Conservation (phyloP, 1,140 invertebrate species). For the Drosophila ironensis region DNA sequence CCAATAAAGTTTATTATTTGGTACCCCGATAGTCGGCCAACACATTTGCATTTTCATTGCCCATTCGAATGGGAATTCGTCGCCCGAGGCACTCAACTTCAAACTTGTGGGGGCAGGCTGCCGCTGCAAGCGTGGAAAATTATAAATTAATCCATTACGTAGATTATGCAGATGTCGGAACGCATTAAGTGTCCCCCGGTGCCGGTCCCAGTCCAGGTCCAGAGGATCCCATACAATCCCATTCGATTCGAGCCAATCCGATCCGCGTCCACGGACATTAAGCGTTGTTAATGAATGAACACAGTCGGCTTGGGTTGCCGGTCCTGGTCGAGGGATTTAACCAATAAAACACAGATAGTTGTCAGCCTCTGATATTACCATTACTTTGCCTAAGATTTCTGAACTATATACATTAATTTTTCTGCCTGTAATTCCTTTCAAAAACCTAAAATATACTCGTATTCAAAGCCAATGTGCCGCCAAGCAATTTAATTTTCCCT, state of each 20-base stretch:
- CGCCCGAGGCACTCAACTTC: constrained; percentile 26
- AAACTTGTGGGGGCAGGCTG: constrained; percentile 43
- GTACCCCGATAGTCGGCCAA: too few species aligned
- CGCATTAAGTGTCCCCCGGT: constrained; percentile 51
- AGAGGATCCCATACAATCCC: neutral
- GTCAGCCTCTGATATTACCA: too few species aligned
- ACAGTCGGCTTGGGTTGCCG: neutral
- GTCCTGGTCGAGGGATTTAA: too few species aligned
- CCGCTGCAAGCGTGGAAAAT: constrained; percentile 43
- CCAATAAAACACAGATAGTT: too few species aligned
- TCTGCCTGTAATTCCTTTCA: constrained; percentile 13
- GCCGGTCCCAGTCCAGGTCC: neutral
- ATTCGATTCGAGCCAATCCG: neutral
- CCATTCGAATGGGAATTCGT: too few species aligned
- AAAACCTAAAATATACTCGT: neutral
- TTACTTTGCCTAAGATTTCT: too few species aligned
- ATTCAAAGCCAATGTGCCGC: constrained; percentile 31
- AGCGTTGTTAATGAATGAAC: constrained; percentile 52
- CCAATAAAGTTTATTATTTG: too few species aligned
- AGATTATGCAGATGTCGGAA: constrained; percentile 68
- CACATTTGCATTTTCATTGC: constrained; percentile 1
- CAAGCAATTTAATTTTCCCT: constrained; percentile 20
- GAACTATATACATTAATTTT: neutral
- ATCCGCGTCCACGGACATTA: constrained; percentile 23
- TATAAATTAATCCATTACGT: constrained; percentile 75